phyloP scores from a whole-genome alignment of 2,888 invertebrate genomes.

The Chrysodeixis includens region DNA sequence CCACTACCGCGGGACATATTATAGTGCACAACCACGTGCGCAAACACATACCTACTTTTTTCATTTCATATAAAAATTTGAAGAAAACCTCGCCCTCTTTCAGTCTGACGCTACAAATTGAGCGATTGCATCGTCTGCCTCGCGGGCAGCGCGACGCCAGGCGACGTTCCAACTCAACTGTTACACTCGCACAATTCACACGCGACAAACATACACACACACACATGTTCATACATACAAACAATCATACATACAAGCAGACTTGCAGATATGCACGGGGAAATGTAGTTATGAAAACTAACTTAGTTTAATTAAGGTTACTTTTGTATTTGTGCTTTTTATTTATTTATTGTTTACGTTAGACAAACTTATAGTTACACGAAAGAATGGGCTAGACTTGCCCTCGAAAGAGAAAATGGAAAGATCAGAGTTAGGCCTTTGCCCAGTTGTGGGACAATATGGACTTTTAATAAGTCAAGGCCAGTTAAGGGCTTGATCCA shows the following conservation, averaged over 20 bases:
- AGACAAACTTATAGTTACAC: no score
- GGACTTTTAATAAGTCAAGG: no score
- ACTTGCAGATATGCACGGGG: not conserved
- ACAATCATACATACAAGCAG: constrained; percentile 17
- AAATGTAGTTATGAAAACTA: no score
- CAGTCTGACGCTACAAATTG: constrained; percentile 58
- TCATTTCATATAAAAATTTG: not conserved
- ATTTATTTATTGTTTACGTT: not conserved
- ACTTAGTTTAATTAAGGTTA: not conserved
- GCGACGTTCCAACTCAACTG: constrained; percentile 63
- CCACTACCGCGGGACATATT: no score
- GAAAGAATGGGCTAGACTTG: no score
- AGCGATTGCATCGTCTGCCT: constrained; percentile 76
- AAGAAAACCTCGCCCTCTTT: not conserved
- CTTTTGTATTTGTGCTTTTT: not conserved
- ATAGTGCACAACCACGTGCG: no score
- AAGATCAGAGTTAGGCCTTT: no score
- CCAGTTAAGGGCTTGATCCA: no score
- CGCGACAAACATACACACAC: constrained; percentile 59
- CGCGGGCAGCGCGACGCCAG: constrained; percentile 64
- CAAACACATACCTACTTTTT: no score
- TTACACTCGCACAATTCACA: constrained; percentile 70
- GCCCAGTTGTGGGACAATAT: no score
- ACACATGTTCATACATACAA: not conserved
- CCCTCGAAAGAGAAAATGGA: no score